Conservation (phyloP, 1,140 invertebrate species). For the Scylla paramamosain region DNA sequence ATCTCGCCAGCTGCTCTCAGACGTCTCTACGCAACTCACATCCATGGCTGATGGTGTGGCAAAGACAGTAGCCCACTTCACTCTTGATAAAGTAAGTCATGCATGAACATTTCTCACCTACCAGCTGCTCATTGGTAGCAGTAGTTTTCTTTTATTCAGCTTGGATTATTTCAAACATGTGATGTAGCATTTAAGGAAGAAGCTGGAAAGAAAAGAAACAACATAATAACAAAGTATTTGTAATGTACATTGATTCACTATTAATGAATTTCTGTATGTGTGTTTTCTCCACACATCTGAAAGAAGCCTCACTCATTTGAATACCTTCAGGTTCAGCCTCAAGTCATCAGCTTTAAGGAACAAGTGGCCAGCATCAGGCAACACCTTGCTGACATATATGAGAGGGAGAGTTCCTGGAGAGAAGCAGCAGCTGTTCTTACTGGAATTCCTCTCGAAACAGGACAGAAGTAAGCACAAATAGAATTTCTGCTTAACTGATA, state of each 20-base stretch:
- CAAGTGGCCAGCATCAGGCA: constrained; percentile 97
- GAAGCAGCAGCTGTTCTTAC: constrained; percentile 97
- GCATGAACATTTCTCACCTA: not conserved
- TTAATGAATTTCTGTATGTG: not conserved
- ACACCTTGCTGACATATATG: constrained; percentile 97
- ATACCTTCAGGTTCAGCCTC: constrained; percentile 88
- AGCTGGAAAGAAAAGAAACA: not conserved
- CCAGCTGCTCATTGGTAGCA: too few relatives aligned
- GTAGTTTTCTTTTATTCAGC: too few relatives aligned
- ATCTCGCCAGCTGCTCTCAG: constrained; percentile 96
- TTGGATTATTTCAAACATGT: too few relatives aligned
- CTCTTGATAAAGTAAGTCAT: constrained; percentile 89
- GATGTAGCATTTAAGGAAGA: too few relatives aligned
- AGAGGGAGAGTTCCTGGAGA: constrained; percentile 95
- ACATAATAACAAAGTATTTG: too few relatives aligned
- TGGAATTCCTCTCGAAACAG: constrained; percentile 97
- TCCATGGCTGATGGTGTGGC: constrained; percentile 91
- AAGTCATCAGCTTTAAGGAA: constrained; percentile 99
- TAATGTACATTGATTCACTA: too few relatives aligned
- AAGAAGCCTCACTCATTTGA: not conserved
- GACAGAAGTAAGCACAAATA: constrained; percentile 89
- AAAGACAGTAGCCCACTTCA: constrained; percentile 94
- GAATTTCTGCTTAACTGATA: constrained; percentile 68
- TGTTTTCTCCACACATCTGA: not conserved
- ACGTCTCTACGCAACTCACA: constrained; percentile 92